Conservation (phyloP, 2,888 invertebrate species). For the Epicampocera succincta region DNA sequence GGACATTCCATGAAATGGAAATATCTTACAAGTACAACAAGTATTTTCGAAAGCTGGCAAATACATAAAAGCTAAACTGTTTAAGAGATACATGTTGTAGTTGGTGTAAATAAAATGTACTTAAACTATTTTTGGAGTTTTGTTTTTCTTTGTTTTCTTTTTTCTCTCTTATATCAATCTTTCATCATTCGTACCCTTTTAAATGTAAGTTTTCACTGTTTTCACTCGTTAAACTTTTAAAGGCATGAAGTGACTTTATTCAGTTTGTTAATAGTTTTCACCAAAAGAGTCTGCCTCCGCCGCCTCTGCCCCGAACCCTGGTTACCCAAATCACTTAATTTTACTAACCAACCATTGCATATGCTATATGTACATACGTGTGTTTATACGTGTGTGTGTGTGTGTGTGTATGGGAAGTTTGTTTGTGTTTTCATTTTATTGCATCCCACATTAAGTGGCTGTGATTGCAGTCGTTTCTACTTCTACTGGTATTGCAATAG, state of each 20-base stretch:
- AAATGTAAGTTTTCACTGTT: conserved; percentile 48
- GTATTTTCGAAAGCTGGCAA: too few relatives aligned
- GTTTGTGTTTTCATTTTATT: conserved; percentile 17
- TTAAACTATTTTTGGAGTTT: conserved; percentile 53
- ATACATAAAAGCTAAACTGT: too few relatives aligned
- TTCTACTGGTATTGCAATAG: conserved; percentile 31
- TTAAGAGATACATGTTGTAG: too few relatives aligned
- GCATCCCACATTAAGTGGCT: not conserved
- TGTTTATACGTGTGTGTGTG: too few relatives aligned
- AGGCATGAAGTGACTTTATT: conserved; percentile 59
- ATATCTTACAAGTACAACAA: too few relatives aligned
- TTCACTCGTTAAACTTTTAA: conserved; percentile 67
- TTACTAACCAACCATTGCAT: too few relatives aligned
- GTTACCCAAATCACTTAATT: not conserved
- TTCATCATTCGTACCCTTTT: conserved; percentile 51
- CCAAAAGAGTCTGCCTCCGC: not conserved
- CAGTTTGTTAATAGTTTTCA: conserved; percentile 14
- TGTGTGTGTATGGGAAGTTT: too few relatives aligned
- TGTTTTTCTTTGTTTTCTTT: too few relatives aligned
- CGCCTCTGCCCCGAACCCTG: not conserved
- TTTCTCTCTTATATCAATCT: conserved; percentile 13
- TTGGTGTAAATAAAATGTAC: conserved; percentile 5
- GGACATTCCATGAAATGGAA: too few relatives aligned
- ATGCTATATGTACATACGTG: too few relatives aligned
- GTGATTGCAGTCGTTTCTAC: not conserved